Evolutionary conservation across 2,113 vertebrate species (phyloP), one percentile per base, ranked within the genome.

Genomic region (Rhizomys pruinosus): DNA sequence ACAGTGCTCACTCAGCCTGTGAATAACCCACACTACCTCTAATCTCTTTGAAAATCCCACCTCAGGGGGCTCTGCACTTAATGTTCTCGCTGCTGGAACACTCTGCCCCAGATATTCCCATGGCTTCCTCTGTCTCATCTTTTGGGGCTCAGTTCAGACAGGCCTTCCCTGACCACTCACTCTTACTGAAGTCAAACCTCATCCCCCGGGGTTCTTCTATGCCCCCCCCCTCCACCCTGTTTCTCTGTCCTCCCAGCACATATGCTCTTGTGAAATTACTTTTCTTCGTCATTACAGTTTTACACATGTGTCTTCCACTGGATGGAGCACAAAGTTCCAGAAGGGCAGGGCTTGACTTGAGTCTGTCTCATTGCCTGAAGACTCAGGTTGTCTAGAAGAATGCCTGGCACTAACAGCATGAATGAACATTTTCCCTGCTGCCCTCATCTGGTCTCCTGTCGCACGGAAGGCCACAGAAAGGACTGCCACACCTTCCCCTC

Each of bases 71-170:
- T 96, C 80, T 92, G 92, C 72, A 92, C 97, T 97, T 92, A n/a
- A n/a, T n/a, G 95, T 96, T 95, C 94, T 93, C 89, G 79, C 95
- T 94, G 94, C 95, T 93, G 87, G 97, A 97, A 97, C 96, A 87
- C 91, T 96, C 91, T 97, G 97, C 91, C 96, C 97, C 95, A 97
- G 96, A 97, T 97, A 96, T 64, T 95, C 96, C 96, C 96, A 80
- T 42, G 92, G 88, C 79, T 96, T 92, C 72, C 39, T 97, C 82
- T 89, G 89, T 94, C 95, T 97, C 92, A 92, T 95, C 90, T 96
- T 94, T 39, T 15, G 42, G 92, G 96, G 69, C 93, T 93, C 94
- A 66, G 87, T 84, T 94, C 93, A 84, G 88, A 96, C 61, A 90
- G 61, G 74, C 79, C 89, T 82, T 91, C 84, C 44, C 92, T 96